A percentile compares a stretch with the other conserved stretches of the same genome.
phyloP scores from a whole-genome alignment of 2,888 invertebrate genomes.

The Lithodes maja region DNA sequence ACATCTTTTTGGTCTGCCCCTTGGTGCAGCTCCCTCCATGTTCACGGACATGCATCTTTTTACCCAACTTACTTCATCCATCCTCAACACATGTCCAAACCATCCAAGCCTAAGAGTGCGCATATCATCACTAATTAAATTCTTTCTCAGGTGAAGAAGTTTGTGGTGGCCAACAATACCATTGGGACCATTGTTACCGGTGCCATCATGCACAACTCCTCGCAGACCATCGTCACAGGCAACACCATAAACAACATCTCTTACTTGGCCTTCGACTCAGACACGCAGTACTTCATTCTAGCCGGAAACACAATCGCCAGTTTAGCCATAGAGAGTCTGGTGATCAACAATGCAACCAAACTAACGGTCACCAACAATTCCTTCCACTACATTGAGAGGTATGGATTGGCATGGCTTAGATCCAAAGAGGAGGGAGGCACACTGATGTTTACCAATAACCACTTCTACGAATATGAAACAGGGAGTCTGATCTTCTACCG shows the following conservation, averaged over 20 bases:
- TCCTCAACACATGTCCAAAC: no score
- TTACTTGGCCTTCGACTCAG: slow-evolving; percentile 36
- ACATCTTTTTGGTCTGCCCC: no score
- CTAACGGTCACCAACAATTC: slow-evolving; percentile 28
- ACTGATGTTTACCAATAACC: slow-evolving; percentile 33
- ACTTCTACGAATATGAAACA: slow-evolving; percentile 14
- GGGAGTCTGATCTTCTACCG: slow-evolving; percentile 34
- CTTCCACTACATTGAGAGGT: slow-evolving; percentile 37
- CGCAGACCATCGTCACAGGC: slow-evolving; percentile 6
- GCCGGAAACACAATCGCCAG: slow-evolving; percentile 12
- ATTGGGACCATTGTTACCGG: slow-evolving; percentile 27
- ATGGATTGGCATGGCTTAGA: slow-evolving; percentile 34
- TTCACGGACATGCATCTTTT: no score
- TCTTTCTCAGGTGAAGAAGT: slow-evolving; percentile 27
- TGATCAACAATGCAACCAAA: slow-evolving; percentile 18
- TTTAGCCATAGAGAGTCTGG: slow-evolving; percentile 29
- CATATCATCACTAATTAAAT: neutral
- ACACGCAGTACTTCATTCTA: slow-evolving; percentile 22
- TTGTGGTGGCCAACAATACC: slow-evolving; percentile 27
- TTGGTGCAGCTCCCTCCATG: no score
- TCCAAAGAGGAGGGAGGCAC: neutral
- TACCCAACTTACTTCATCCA: no score
- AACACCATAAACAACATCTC: slow-evolving; percentile 26
- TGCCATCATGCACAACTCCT: slow-evolving; percentile 42
- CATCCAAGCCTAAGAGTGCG: no score